Percentiles rank a stretch among this genome's conserved stretches.
Evolutionary conservation across 2,113 vertebrate species (phyloP).

Genomic region (Poeciliopsis occidentalis): DNA sequence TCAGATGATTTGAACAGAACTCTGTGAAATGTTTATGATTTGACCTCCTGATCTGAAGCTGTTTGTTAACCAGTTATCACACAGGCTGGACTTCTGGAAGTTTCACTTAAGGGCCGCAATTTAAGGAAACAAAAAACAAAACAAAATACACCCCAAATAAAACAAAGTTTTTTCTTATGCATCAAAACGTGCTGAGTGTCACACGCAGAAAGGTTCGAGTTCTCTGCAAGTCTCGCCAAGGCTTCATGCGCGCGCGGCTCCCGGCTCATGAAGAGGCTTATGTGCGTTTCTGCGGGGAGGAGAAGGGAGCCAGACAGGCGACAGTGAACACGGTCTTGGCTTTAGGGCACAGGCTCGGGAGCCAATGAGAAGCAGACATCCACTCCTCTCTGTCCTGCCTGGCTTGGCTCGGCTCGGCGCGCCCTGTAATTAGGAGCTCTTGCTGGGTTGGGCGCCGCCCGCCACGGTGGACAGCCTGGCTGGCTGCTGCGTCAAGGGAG

Average conservation of each 20-base stretch:
- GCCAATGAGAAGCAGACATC: slow-evolving; percentile 70
- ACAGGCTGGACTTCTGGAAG: background rate
- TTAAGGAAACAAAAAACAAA: too few relatives aligned
- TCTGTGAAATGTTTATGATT: background rate
- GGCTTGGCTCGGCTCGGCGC: slow-evolving; percentile 66
- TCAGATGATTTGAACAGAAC: background rate
- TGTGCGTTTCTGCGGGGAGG: slow-evolving; percentile 73
- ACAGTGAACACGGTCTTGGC: slow-evolving; percentile 66
- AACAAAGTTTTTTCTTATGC: background rate
- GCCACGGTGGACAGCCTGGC: slow-evolving; percentile 68
- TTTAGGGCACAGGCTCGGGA: slow-evolving; percentile 57
- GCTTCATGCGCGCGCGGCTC: slow-evolving; percentile 36
- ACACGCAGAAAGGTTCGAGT: background rate
- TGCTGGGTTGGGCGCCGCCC: slow-evolving; percentile 72
- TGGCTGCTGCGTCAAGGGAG: slow-evolving; percentile 58
- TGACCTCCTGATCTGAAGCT: background rate
- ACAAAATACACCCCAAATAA: too few relatives aligned
- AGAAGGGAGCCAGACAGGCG: slow-evolving; percentile 76
- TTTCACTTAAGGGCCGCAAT: background rate
- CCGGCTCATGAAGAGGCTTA: slow-evolving; percentile 49
- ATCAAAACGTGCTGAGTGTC: background rate
- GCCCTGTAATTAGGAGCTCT: slow-evolving; percentile 76
- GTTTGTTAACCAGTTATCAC: background rate
- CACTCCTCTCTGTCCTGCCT: slow-evolving; percentile 60
- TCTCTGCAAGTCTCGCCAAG: slow-evolving; percentile 14